Conservation (phyloP, 92 coral and sea anemone species). For the Zoanthus gigantus region DNA sequence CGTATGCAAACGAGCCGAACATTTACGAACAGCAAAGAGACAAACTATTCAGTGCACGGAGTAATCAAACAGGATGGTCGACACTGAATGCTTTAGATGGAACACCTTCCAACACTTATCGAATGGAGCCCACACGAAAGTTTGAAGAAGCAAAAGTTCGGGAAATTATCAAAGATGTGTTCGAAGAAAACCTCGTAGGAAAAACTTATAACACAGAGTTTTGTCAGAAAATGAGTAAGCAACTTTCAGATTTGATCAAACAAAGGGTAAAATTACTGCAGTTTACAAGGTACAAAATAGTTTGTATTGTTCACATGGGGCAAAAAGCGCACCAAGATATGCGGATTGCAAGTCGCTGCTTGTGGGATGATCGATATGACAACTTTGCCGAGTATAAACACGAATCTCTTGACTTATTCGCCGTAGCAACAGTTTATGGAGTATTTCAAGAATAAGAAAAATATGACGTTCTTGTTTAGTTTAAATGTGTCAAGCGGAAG, state of each 20-base stretch:
- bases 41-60: slow-evolving; percentile 13
- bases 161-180: slow-evolving; percentile 67
- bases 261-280: slow-evolving; percentile 68
- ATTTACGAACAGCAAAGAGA: slow-evolving; percentile 2
- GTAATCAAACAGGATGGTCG: slow-evolving; percentile 31
- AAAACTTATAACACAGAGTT: slow-evolving; percentile 55
- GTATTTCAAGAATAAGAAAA: slow-evolving; percentile 67
- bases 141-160: slow-evolving; percentile 66
- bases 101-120: slow-evolving; percentile 58
- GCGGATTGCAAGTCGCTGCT: slow-evolving; percentile 73
- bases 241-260: slow-evolving; percentile 68
- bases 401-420: slow-evolving; percentile 68
- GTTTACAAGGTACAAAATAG: slow-evolving; percentile 76
- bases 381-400: slow-evolving; percentile 68
- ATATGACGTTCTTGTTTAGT: background rate
- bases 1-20: slow-evolving; percentile 72
- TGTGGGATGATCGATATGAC: slow-evolving; percentile 83
- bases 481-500: background rate
- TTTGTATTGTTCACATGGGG: slow-evolving; percentile 70
- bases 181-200: slow-evolving; percentile 55
- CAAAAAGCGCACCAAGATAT: slow-evolving; percentile 68
- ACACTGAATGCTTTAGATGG: background rate
- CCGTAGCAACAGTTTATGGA: slow-evolving; percentile 79
- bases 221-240: slow-evolving; percentile 61
- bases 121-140: slow-evolving; percentile 69